A percentile compares a stretch with the other conserved stretches of the same genome.
Conservation (phyloP, 1,140 invertebrate species). For the Drosophila persimilis region DNA sequence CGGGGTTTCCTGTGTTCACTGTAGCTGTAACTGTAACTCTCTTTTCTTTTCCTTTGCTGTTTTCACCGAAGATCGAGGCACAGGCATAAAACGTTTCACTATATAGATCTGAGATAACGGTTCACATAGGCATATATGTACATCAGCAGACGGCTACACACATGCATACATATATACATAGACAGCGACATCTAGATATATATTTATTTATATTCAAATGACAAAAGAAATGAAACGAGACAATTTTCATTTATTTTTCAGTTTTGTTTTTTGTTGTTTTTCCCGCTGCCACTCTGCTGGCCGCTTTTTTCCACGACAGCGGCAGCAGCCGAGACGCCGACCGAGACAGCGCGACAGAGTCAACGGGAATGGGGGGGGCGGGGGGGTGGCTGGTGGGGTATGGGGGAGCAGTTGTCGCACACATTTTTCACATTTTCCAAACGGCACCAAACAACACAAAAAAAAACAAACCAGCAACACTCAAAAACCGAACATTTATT, state of each 20-base stretch:
- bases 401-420: constrained; percentile 68
- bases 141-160: background rate
- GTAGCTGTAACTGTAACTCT: no score
- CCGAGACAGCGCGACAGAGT: background rate
- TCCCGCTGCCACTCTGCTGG: constrained; percentile 27
- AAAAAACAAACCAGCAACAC: constrained; percentile 37
- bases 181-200: constrained; percentile 67
- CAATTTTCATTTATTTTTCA: constrained; percentile 68
- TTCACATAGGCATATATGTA: constrained; percentile 7
- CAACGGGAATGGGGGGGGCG: background rate
- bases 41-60: no score
- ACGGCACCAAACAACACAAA: constrained; percentile 8
- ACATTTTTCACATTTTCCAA: constrained; percentile 74
- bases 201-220: constrained; percentile 80
- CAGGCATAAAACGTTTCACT: background rate
- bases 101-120: constrained; percentile 8
- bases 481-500: constrained; percentile 40
- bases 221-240: constrained; percentile 79
- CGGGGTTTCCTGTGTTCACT: background rate
- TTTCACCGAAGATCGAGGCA: background rate
- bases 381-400: constrained; percentile 1
- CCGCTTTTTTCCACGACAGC: constrained; percentile 33
- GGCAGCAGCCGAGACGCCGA: constrained; percentile 8
- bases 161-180: constrained; percentile 36
- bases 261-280: constrained; percentile 18